Conservation (phyloP, 2,113 vertebrate species). For the Alethe castanea region DNA sequence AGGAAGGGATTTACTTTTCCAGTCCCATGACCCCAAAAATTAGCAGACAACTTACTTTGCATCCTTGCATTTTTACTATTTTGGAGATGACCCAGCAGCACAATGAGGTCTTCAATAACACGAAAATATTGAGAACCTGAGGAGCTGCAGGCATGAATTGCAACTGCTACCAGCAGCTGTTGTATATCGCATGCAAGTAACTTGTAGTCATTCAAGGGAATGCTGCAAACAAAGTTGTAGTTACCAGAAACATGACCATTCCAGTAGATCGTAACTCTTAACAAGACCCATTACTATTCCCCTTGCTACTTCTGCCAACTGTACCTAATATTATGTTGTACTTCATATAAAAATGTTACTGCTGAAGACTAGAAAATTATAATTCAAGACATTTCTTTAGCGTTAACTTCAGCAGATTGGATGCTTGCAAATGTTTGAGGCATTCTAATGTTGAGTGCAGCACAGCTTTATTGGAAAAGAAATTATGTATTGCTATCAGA, state of each 20-base stretch:
- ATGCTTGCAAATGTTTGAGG: not conserved
- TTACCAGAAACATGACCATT: slow-evolving; percentile 30
- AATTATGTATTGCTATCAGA: not conserved
- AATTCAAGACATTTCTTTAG: not conserved
- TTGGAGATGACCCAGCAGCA: slow-evolving; percentile 92
- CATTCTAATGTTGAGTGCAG: not conserved
- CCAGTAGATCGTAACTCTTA: not conserved
- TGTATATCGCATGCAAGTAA: slow-evolving; percentile 93
- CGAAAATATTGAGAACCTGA: slow-evolving; percentile 96
- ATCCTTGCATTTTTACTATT: slow-evolving; percentile 90
- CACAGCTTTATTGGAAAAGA: not conserved
- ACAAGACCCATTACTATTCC: not conserved
- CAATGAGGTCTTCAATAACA: slow-evolving; percentile 96
- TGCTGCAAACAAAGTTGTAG: slow-evolving; percentile 74
- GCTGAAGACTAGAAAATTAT: not conserved
- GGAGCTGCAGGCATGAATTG: slow-evolving; percentile 96
- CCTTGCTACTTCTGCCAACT: not conserved
- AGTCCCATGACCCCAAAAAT: not conserved
- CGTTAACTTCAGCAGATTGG: not conserved
- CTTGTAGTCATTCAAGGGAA: slow-evolving; percentile 89
- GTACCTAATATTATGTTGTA: not conserved
- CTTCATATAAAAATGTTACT: not conserved
- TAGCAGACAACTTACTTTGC: slow-evolving; percentile 80
- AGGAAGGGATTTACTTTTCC: not conserved
- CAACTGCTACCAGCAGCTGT: slow-evolving; percentile 90